Percentiles rank a stretch among this genome's conserved stretches.
Conservation (phyloP, 2,113 vertebrate species). For the Ammodytes marinus region DNA sequence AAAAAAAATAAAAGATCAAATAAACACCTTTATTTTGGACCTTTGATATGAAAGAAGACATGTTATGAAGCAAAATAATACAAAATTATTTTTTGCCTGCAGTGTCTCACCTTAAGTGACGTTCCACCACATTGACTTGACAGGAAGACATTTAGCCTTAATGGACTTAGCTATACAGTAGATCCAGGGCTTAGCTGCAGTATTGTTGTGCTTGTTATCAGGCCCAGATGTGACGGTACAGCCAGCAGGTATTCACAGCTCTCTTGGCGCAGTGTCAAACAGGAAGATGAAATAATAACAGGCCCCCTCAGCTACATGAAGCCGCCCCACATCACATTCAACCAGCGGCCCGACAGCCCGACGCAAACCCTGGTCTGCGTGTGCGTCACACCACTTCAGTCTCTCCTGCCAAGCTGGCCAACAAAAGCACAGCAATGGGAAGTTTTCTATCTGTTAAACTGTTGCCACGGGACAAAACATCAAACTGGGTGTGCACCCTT, state of each 20-base stretch:
- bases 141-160: conserved; percentile 53
- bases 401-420: conserved; percentile 47
- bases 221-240: conserved; percentile 40
- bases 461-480: conserved; percentile 24
- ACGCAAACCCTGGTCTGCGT: neutral
- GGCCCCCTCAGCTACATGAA: conserved; percentile 20
- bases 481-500: conserved; percentile 35
- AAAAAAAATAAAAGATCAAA: too few relatives aligned
- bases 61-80: too few relatives aligned
- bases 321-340: conserved; percentile 30
- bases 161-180: conserved; percentile 50
- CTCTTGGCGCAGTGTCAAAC: conserved; percentile 41
- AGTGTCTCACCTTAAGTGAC: neutral
- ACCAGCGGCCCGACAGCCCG: neutral
- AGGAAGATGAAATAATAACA: conserved; percentile 70
- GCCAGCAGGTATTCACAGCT: conserved; percentile 59
- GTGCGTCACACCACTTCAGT: conserved; percentile 49
- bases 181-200: conserved; percentile 43
- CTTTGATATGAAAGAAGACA: too few relatives aligned
- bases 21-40: too few relatives aligned
- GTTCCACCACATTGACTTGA: conserved; percentile 18
- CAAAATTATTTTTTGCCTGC: too few relatives aligned
- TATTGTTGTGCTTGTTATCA: conserved; percentile 41
- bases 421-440: conserved; percentile 61
- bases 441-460: conserved; percentile 33